phyloP scores from a whole-genome alignment of 2,797 vertebrate genomes.

The Lithobates sylvaticus region DNA sequence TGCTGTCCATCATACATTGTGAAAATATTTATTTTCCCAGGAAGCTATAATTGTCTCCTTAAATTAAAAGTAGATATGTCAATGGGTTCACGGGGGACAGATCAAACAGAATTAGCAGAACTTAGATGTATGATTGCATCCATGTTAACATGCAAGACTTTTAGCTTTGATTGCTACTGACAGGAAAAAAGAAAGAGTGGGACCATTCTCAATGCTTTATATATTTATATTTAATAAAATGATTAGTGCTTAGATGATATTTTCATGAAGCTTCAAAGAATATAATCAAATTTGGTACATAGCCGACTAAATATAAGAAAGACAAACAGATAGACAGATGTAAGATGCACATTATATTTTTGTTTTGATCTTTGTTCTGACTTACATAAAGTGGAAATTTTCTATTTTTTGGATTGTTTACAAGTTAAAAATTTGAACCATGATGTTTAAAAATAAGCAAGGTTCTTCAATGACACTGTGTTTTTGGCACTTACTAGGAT shows the following conservation, averaged over 20 bases:
- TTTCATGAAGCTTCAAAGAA: background rate
- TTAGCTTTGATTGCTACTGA: background rate
- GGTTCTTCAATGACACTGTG: too few species aligned
- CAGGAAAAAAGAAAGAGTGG: background rate
- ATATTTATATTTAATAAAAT: background rate
- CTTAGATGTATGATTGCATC: constrained; percentile 1
- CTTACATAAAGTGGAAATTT: too few species aligned
- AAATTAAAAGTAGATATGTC: constrained; percentile 40
- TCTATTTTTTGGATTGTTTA: too few species aligned
- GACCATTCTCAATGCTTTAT: background rate
- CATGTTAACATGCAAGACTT: too few species aligned
- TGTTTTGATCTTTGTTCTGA: too few species aligned
- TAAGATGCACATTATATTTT: too few species aligned
- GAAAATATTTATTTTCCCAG: background rate
- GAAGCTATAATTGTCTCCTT: constrained; percentile 32
- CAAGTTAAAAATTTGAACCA: too few species aligned
- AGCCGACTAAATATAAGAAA: background rate
- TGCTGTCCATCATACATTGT: background rate
- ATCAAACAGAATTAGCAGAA: constrained; percentile 25
- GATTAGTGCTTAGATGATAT: background rate
- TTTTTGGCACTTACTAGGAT: too few species aligned
- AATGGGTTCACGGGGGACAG: constrained; percentile 14
- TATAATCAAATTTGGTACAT: background rate
- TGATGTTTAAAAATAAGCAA: too few species aligned
- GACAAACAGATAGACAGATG: background rate